These are phyloP conservation scores for Cryptomyrus ogoouensis DNA, from an alignment of 2,113 vertebrate genomes.

Conservation along the genomic window DNA sequence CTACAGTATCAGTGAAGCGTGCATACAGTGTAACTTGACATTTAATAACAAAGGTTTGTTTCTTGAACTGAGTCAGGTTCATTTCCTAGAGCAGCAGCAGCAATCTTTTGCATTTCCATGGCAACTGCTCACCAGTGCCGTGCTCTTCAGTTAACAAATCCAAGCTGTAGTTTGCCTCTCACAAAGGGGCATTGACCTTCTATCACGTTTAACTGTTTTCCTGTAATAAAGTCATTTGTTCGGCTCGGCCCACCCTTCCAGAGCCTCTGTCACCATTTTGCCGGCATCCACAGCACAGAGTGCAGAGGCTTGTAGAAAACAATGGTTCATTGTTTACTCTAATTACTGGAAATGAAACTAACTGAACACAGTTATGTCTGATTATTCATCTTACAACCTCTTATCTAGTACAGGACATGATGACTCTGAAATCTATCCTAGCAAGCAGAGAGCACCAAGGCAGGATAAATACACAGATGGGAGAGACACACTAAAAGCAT, in stretches of 20 bases:
- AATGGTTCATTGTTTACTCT: neutral
- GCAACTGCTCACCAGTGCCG: neutral
- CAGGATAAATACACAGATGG: neutral
- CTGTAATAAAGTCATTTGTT: neutral
- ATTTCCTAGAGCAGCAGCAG: neutral
- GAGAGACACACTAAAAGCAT: neutral
- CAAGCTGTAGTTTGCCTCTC: neutral
- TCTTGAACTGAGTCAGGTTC: neutral
- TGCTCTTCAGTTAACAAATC: neutral
- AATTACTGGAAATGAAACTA: neutral
- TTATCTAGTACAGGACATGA: neutral
- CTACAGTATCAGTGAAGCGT: neutral
- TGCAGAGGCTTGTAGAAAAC: neutral
- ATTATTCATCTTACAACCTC: neutral
- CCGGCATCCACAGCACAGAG: neutral
- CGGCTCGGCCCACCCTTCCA: neutral
- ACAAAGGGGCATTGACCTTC: neutral
- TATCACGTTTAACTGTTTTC: neutral
- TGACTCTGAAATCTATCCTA: neutral
- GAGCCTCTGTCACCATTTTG: neutral
- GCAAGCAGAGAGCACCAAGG: neutral
- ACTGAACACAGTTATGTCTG: neutral
- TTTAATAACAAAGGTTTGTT: neutral
- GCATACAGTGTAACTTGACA: neutral
- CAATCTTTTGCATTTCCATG: neutral